Base-by-base conservation (phyloP, 2,888 invertebrate genomes). In the Steinernema scapterisci region DNA sequence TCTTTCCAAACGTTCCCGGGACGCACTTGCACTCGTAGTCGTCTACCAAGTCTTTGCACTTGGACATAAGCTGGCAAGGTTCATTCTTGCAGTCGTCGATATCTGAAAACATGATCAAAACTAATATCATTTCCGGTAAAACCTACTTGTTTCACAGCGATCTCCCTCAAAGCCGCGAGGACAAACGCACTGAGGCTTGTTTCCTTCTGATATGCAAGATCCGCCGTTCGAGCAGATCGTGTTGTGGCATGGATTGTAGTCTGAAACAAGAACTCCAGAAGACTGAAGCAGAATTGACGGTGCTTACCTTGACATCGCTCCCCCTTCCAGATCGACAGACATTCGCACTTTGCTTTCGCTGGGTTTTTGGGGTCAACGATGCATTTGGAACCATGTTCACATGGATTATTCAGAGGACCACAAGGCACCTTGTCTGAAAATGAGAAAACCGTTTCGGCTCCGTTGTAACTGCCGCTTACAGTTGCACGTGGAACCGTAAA, bases 21-120 rank as follows among this genome's bases (percentile, higher is more conserved):
- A 77, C 76, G 72, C 81, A 81, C 0, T 71, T 31, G 46, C 81
- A 81, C 25, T 70, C 72, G n/a, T 9, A 48, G 48, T 48, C 48
- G 48, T 16, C 48, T 16, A 48, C n/a, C 48, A 19, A 19, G n/a
- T 6, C 6, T 16, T 19, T 48, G 48, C 48, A 48, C n/a, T 21
- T 48, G 5, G 3, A 6, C n/a, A 19, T 48, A 21, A 19, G n/a
- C 48, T 21, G 5, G n/a, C 48, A 48, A 5, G 48, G 48, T 5
- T 9, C 19, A 7, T 7, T 7, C 9, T 44, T 13, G 45, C 45
- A 44, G 9, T 44, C 45, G 45, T 44, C 45, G 13, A 44, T 44
- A 7, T 44, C 45, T 44, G 45, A 7, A 44, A 44, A 44, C 45
- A 13, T 44, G 9, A 44, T 44, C 45, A 44, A 16, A 19, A 16